Conservation (phyloP, 1,140 invertebrate genomes). For the Heliothis virescens region DNA sequence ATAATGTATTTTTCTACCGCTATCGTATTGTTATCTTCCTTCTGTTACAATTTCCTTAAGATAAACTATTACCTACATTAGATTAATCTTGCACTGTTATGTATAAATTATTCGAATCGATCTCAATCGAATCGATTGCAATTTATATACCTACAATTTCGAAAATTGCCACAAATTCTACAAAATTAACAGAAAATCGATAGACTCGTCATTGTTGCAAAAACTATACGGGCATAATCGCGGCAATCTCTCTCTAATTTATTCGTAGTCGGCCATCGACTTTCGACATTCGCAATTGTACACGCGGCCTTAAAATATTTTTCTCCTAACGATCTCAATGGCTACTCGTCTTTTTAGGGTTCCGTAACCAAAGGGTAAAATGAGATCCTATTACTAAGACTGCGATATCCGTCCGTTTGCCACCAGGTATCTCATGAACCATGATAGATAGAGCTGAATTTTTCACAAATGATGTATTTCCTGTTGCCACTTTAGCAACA, state of each 20-base stretch:
- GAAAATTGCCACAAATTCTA: neutral
- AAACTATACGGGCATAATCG: constrained; percentile 38
- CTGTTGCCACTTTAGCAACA: too few species aligned
- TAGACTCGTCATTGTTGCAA: constrained; percentile 20
- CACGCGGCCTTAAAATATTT: constrained; percentile 15
- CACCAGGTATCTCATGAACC: too few species aligned
- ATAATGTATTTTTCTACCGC: neutral
- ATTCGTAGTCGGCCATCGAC: constrained; percentile 3
- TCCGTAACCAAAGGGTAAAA: too few species aligned
- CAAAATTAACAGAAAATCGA: constrained; percentile 26
- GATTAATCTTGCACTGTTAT: neutral
- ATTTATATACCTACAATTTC: neutral
- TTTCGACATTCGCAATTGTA: constrained; percentile 34
- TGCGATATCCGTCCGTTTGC: too few species aligned
- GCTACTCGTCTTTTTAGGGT: constrained; percentile 15
- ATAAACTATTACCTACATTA: neutral
- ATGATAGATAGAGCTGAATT: too few species aligned
- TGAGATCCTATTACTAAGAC: too few species aligned
- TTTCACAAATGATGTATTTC: too few species aligned
- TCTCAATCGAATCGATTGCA: neutral
- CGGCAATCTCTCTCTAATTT: constrained; percentile 30
- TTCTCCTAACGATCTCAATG: constrained; percentile 4
- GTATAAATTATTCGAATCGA: neutral
- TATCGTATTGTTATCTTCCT: neutral
- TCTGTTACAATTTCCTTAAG: neutral